A percentile compares a stretch with the other conserved stretches of the same genome.
phyloP scores from a whole-genome alignment of 2,888 invertebrate species.

The Dolomedes plantarius region DNA sequence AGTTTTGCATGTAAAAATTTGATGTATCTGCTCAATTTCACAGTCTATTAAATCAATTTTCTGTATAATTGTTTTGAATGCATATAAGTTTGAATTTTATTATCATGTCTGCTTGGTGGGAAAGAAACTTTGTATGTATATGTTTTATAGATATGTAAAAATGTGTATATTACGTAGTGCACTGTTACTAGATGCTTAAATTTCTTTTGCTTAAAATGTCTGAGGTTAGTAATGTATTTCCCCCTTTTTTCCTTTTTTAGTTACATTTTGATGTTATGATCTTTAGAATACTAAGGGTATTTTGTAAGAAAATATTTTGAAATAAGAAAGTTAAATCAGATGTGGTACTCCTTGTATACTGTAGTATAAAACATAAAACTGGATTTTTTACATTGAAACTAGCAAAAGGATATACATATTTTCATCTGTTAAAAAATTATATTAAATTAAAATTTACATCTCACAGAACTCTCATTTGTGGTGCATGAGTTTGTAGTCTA shows the following conservation, averaged over 20 bases:
- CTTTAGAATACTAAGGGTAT: neutral
- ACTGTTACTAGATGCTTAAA: neutral
- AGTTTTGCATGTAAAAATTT: neutral
- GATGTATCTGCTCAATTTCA: neutral
- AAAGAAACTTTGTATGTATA: constrained; percentile 11
- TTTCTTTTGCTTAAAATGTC: neutral
- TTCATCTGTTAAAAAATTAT: neutral
- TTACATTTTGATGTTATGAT: constrained; percentile 11
- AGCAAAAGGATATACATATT: neutral
- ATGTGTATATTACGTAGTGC: constrained; percentile 21
- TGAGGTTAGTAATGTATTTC: neutral
- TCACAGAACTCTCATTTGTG: neutral
- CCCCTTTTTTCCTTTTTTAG: neutral
- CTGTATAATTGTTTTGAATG: neutral
- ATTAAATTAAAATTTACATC: neutral
- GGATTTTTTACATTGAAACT: neutral
- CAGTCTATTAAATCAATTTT: neutral
- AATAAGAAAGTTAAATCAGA: neutral
- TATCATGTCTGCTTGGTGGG: neutral
- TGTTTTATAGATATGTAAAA: constrained; percentile 32
- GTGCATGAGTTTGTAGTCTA: neutral
- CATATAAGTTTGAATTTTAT: neutral
- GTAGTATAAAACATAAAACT: neutral
- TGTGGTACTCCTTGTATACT: neutral
- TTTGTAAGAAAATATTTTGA: constrained; percentile 14